A percentile compares a stretch with the other conserved stretches of the same genome.
Evolutionary conservation across 2,888 invertebrate genomes (phyloP).

Genomic region (Thereva unica): DNA sequence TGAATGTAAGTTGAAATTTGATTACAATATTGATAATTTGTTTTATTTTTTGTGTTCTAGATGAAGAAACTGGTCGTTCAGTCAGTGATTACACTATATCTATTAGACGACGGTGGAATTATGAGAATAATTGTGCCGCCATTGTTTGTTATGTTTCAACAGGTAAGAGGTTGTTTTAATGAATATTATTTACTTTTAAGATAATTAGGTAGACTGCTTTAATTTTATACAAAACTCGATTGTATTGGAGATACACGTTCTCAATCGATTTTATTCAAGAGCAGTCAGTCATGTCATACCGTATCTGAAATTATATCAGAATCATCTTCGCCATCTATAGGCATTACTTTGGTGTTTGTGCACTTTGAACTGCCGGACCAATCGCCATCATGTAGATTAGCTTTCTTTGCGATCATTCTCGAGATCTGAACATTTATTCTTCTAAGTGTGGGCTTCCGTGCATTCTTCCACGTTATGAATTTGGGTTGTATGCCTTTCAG

Average conservation of each 20-base stretch:
- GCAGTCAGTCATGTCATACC: too few species aligned
- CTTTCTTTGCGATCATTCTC: too few species aligned
- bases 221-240: background rate
- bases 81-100: conserved; percentile 81
- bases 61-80: conserved; percentile 89
- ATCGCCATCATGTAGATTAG: too few species aligned
- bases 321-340: too few species aligned
- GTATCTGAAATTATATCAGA: too few species aligned
- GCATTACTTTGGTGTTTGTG: too few species aligned
- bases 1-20: conserved; percentile 68
- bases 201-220: background rate
- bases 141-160: conserved; percentile 82
- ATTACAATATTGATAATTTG: background rate
- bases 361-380: too few species aligned
- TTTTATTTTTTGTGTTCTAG: conserved; percentile 58
- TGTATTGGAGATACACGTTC: background rate
- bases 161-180: conserved; percentile 52
- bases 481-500: too few species aligned
- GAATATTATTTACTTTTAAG: background rate
- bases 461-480: too few species aligned
- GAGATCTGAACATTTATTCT: too few species aligned
- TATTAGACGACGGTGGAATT: conserved; percentile 84
- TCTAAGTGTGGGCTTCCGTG: too few species aligned
- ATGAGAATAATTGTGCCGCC: conserved; percentile 84
- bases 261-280: background rate